These are phyloP conservation scores for Oryctolagus cuniculus DNA, from an alignment of 2,113 vertebrate species.

Conservation along the genomic window DNA sequence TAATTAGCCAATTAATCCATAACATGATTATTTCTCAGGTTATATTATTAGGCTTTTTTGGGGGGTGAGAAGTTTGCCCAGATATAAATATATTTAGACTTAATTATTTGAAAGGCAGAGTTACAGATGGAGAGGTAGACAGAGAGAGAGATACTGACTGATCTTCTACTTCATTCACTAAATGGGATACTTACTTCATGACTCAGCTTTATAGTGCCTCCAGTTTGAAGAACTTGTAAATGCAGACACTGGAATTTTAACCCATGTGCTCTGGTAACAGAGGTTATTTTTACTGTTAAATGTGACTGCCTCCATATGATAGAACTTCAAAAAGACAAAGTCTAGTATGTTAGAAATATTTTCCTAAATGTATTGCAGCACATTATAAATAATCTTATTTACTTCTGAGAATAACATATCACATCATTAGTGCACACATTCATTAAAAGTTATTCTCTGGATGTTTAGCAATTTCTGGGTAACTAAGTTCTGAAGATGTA, in stretches of 20 bases:
- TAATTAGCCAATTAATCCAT: background rate
- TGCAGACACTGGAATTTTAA: background rate
- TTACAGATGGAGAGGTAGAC: no score
- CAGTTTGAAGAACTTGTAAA: background rate
- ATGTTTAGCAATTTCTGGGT: background rate
- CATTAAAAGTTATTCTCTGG: background rate
- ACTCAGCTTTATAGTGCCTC: background rate
- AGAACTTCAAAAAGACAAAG: background rate
- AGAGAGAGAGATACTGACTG: no score
- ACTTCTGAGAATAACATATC: background rate
- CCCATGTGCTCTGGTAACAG: accelerated
- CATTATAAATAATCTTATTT: background rate
- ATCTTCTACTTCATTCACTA: no score
- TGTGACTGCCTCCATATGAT: background rate
- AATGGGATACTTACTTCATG: background rate
- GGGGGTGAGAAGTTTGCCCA: no score
- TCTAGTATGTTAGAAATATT: background rate
- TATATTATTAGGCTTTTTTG: background rate
- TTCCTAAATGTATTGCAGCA: background rate
- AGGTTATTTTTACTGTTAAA: no score
- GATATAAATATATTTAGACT: no score
- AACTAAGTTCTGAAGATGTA: background rate
- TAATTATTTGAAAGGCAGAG: no score
- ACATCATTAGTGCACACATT: background rate
- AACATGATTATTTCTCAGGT: background rate